phyloP scores from a whole-genome alignment of 2,113 vertebrate species.

The chimpanzee (Pan troglodytes) region DNA sequence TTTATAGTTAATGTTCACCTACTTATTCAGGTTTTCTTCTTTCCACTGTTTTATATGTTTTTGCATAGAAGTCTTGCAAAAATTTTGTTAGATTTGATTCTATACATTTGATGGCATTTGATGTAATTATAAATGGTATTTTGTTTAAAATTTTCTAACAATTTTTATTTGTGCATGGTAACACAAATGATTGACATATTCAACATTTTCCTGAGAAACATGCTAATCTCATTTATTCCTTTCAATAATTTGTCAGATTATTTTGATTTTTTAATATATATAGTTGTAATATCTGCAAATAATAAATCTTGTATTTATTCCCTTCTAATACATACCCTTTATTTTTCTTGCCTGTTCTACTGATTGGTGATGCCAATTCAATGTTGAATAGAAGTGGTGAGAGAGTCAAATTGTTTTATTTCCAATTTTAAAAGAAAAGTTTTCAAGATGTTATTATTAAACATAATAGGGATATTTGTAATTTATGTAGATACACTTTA shows the following conservation, averaged over 20 bases:
- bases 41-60: not conserved
- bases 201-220: not conserved
- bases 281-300: not conserved
- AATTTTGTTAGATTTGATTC: not conserved
- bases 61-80: not conserved
- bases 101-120: not conserved
- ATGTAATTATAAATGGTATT: not conserved
- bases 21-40: not conserved
- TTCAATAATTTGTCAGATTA: not conserved
- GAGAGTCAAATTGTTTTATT: not conserved
- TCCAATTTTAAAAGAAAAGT: not conserved
- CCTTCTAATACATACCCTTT: not conserved
- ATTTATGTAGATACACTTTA: not conserved
- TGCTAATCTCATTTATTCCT: not conserved
- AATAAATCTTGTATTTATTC: not conserved
- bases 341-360: not conserved
- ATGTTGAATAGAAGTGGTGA: not conserved
- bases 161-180: not conserved
- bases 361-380: not conserved
- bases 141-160: not conserved
- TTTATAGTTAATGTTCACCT: not conserved
- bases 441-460: not conserved
- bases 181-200: not conserved
- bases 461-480: not conserved
- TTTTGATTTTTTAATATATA: not conserved